Evolutionary conservation across 1,140 invertebrate genomes (phyloP).

Genomic region (Amphibalanus amphitrite): DNA sequence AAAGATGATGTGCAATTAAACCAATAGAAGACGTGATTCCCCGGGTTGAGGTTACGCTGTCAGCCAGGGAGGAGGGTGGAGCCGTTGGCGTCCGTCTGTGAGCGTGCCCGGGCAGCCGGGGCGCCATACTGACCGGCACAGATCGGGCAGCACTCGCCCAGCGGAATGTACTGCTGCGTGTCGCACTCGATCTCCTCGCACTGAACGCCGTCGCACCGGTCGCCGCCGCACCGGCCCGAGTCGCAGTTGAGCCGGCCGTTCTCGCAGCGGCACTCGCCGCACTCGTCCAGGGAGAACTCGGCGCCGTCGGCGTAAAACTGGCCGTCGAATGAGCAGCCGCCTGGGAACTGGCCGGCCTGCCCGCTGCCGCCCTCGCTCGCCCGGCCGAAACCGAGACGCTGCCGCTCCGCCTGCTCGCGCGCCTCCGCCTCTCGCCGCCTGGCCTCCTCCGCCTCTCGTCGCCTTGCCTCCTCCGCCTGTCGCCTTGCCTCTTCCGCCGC

Average conservation of each 20-base stretch:
- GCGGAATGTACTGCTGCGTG: slow-evolving; percentile 30
- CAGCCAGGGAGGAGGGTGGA: too few relatives aligned
- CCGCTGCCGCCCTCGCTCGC: slow-evolving; percentile 8
- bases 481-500: neutral
- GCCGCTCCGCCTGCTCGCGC: neutral
- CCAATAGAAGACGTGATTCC: too few relatives aligned
- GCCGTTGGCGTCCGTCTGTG: too few relatives aligned
- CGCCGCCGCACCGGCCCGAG: slow-evolving; percentile 20
- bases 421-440: neutral
- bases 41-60: too few relatives aligned
- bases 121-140: slow-evolving; percentile 22
- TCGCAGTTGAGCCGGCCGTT: slow-evolving; percentile 37
- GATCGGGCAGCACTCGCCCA: slow-evolving; percentile 35
- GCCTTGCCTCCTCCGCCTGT: too few relatives aligned
- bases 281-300: slow-evolving; percentile 41
- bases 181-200: slow-evolving; percentile 29
- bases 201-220: slow-evolving; percentile 27
- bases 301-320: slow-evolving; percentile 39
- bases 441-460: too few relatives aligned
- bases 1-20: too few relatives aligned
- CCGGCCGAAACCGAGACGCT: neutral
- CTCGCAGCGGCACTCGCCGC: slow-evolving; percentile 42
- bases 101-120: too few relatives aligned
- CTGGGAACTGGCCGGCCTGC: neutral
- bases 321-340: slow-evolving; percentile 31